phyloP scores from a whole-genome alignment of 2,113 vertebrate species.

The Onychostruthus taczanowskii region DNA sequence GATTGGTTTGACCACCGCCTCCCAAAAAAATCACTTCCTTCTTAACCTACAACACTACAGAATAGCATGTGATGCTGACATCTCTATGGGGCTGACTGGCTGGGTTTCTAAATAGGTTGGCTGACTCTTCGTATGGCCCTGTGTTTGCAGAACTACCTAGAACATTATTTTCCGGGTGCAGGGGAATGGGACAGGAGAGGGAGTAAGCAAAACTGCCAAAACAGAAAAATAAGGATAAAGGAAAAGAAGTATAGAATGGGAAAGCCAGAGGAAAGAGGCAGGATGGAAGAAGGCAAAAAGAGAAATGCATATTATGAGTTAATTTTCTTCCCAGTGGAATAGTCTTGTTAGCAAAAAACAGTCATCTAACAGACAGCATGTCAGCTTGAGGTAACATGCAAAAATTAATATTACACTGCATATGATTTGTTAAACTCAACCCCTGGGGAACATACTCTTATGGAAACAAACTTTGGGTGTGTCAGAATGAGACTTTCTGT shows the following conservation, averaged over 20 bases:
- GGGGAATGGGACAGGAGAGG: background rate
- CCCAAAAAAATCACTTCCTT: no score
- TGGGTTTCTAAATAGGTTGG: background rate
- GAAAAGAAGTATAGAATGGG: background rate
- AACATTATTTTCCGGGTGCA: background rate
- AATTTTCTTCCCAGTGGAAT: constrained; percentile 27
- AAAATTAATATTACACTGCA: constrained; percentile 39
- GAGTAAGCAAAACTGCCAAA: background rate
- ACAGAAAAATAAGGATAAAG: background rate
- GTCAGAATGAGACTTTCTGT: constrained; percentile 4
- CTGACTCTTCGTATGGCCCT: background rate
- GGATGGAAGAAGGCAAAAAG: background rate
- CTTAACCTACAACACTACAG: background rate
- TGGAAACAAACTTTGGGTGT: constrained; percentile 40
- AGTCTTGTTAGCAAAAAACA: background rate
- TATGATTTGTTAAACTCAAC: constrained; percentile 20
- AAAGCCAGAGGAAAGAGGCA: background rate
- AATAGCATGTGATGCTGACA: background rate
- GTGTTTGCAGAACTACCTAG: background rate
- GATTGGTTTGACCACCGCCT: no score
- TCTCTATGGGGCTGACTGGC: background rate
- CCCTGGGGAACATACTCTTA: background rate
- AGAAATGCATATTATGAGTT: constrained; percentile 4
- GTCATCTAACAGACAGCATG: constrained; percentile 14
- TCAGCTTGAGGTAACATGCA: constrained; percentile 30